Conservation (phyloP, 2,797 vertebrate species). For the Sciaenops ocellatus region DNA sequence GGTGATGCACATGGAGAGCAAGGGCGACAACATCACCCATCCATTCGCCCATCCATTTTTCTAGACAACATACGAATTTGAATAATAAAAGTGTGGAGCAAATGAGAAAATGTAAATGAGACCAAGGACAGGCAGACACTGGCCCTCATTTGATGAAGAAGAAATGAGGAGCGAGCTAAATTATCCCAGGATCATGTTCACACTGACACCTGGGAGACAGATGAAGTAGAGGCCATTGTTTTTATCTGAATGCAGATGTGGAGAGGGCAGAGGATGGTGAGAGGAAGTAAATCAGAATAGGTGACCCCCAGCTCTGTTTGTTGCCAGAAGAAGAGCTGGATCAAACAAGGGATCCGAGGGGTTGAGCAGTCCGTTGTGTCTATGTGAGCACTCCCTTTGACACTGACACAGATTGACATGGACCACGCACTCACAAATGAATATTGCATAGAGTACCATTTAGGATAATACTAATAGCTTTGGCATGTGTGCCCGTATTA, state of each 20-base stretch:
- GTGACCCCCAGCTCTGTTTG: conserved; percentile 61
- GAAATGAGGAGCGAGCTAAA: conserved; percentile 63
- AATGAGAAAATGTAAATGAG: conserved; percentile 87
- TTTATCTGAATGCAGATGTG: conserved; percentile 52
- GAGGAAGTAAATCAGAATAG: conserved; percentile 51
- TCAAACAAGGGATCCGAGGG: conserved; percentile 53
- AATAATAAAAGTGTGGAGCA: conserved; percentile 83
- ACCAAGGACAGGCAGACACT: conserved; percentile 44
- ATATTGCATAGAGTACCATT: conserved; percentile 40
- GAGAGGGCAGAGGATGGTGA: conserved; percentile 46
- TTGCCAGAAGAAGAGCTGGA: conserved; percentile 50
- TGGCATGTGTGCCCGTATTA: conserved; percentile 1
- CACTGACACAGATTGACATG: conserved; percentile 30
- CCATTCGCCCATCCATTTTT: conserved; percentile 31
- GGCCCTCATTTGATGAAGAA: conserved; percentile 75
- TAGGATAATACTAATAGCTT: conserved; percentile 31
- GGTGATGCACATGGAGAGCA: conserved; percentile 61
- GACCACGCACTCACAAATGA: conserved; percentile 27
- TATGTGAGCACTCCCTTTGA: conserved; percentile 31
- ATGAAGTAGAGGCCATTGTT: conserved; percentile 73
- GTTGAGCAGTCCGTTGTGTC: conserved; percentile 42
- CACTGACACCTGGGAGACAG: conserved; percentile 77
- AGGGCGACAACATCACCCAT: conserved; percentile 40
- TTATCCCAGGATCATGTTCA: conserved; percentile 67
- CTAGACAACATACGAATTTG: conserved; percentile 73